Base-by-base conservation (phyloP, 2,113 vertebrate species). In the Triplophysa siluroides region DNA sequence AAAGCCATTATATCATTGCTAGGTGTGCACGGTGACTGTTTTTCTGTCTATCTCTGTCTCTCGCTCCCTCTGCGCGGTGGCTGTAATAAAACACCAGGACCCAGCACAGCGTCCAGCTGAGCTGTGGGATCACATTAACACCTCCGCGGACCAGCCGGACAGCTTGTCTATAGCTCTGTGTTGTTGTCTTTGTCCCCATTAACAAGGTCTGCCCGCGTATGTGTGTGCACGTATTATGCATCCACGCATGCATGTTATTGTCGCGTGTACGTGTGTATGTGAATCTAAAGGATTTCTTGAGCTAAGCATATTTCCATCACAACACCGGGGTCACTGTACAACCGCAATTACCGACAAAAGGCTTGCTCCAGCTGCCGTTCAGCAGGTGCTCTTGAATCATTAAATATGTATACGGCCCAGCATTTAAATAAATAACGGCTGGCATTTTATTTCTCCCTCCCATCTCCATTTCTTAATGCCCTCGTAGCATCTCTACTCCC, bases 101-200 rank as follows among this genome's bases (percentile, higher is more conserved):
- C n/a, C 29, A 54, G 78, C 78, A 74, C 61, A 56, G 78, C 62
- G n/a, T 65, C 79, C 78, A 67, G 84, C 82, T 81, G 85, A 86
- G 81, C 83, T 80, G 75, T 82, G 83, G 83, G 80, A 86, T 86
- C 83, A 78, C 80, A 84, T 84, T 83, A 84, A 76, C 81, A 71
- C 80, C 61, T 82, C 74, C 41, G n/a, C 58, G 83, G 83, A 74
- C 63, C 65, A 63, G 64, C 62, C 70, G 79, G 85, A 81, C 85
- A 84, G 85, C 77, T 76, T 81, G 82, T 81, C 86, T 79, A 81
- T 84, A 72, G 52, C 58, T 54, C 80, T 13, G 23, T 81, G 67
- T 81, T 81, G 68, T 76, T 81, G 73, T 79, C 76, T 78, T 76
- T 19, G 54, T 84, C 54, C 83, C 69, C 73, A 82, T 82, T 80